These are phyloP conservation scores for Thalassophryne amazonica DNA, from an alignment of 2,797 vertebrate species.

Conservation along the genomic window DNA sequence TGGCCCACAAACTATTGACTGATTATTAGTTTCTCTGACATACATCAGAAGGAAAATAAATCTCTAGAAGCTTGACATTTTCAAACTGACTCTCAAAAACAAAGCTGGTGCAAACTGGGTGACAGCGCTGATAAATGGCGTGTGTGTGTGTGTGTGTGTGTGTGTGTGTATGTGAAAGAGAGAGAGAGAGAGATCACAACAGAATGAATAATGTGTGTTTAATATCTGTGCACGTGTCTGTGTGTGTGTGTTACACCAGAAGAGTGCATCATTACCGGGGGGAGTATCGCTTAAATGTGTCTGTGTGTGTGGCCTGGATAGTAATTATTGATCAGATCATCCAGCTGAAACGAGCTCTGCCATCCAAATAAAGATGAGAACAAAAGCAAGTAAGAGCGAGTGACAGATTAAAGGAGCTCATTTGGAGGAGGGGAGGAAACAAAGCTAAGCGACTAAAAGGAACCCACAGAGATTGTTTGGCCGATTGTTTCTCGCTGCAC, in stretches of 20 bases:
- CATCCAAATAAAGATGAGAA: constrained; percentile 58
- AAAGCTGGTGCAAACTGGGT: constrained; percentile 44
- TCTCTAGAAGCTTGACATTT: constrained; percentile 71
- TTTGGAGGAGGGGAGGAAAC: constrained; percentile 48
- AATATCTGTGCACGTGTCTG: constrained; percentile 8
- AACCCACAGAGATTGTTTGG: constrained; percentile 49
- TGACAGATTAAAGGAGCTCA: constrained; percentile 61
- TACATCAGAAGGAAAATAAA: constrained; percentile 63
- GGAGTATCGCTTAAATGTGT: background rate
- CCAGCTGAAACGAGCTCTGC: constrained; percentile 60
- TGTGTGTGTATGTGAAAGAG: background rate
- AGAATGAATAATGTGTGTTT: background rate
- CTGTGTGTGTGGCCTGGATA: constrained; percentile 17
- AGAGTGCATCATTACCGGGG: constrained; percentile 10
- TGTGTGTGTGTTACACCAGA: constrained; percentile 1
- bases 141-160: constrained; percentile 1
- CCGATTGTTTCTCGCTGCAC: constrained; percentile 48
- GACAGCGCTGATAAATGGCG: constrained; percentile 57
- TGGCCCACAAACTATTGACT: constrained; percentile 41
- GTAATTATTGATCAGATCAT: constrained; percentile 70
- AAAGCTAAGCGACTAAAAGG: constrained; percentile 52
- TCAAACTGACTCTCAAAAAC: constrained; percentile 66
- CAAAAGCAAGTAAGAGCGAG: constrained; percentile 46
- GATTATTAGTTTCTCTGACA: constrained; percentile 66
- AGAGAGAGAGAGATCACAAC: background rate